These are phyloP conservation scores for Saxidomus purpurata DNA, from an alignment of 1,140 invertebrate species.

Conservation along the genomic window DNA sequence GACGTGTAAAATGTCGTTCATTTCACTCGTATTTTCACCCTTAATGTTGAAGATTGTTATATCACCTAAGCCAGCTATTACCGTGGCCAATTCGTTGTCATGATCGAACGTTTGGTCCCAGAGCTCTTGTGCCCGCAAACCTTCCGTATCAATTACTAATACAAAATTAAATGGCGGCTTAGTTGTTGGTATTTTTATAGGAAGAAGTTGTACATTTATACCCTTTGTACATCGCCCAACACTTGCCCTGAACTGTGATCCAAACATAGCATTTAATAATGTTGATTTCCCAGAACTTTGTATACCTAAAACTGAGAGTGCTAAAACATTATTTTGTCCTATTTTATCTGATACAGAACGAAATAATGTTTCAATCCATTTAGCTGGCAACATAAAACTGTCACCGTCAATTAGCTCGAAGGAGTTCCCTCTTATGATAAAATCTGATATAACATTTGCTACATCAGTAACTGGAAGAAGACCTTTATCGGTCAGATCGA, in stretches of 20 bases:
- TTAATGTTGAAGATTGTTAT: conserved; percentile 58
- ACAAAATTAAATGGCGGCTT: not conserved
- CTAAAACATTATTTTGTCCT: not conserved
- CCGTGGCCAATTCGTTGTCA: conserved; percentile 62
- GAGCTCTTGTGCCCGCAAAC: conserved; percentile 39
- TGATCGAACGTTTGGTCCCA: not conserved
- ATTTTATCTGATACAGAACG: not conserved
- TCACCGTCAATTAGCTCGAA: conserved; percentile 34
- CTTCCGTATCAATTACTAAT: conserved; percentile 36
- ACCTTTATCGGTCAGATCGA: not conserved
- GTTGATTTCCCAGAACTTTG: conserved; percentile 53
- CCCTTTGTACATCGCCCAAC: conserved; percentile 11
- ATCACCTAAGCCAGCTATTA: conserved; percentile 63
- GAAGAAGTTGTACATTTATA: not conserved
- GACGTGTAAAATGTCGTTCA: conserved; percentile 62
- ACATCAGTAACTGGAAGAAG: not conserved
- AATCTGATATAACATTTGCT: not conserved
- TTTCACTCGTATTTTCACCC: conserved; percentile 51
- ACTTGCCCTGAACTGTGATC: not conserved
- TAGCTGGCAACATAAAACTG: not conserved
- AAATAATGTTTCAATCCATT: not conserved
- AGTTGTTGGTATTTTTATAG: not conserved
- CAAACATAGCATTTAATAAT: conserved; percentile 47
- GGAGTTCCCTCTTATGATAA: not conserved
- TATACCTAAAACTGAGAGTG: not conserved